These are phyloP conservation scores for Tetraneura akinire DNA, from an alignment of 1,140 invertebrate genomes.

Conservation along the genomic window DNA sequence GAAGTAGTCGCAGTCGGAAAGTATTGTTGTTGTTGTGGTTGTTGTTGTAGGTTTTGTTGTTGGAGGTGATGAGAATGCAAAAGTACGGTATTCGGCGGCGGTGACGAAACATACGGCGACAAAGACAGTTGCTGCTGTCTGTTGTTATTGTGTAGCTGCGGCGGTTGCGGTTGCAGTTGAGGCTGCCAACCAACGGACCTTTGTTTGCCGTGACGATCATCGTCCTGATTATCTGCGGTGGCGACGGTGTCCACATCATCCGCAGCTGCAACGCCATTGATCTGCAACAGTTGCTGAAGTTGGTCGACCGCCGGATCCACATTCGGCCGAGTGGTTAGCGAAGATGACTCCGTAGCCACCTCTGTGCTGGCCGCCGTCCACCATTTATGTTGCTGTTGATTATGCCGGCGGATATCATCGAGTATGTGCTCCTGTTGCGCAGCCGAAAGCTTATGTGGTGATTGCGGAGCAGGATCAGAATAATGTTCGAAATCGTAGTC, in stretches of 20 bases:
- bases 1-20: slow-evolving; percentile 46
- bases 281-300: slow-evolving; percentile 36
- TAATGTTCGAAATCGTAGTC: not conserved
- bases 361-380: not conserved
- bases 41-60: not conserved
- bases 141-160: slow-evolving; percentile 56
- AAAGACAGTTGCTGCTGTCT: slow-evolving; percentile 58
- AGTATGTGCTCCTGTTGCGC: slow-evolving; percentile 56
- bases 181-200: slow-evolving; percentile 56
- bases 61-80: too few relatives aligned
- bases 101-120: slow-evolving; percentile 54
- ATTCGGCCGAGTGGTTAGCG: not conserved
- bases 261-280: slow-evolving; percentile 20
- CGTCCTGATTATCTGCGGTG: slow-evolving; percentile 60
- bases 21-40: slow-evolving; percentile 47
- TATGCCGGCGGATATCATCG: slow-evolving; percentile 55
- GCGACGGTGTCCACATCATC: slow-evolving; percentile 55
- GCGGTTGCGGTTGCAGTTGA: slow-evolving; percentile 58
- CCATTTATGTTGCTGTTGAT: slow-evolving; percentile 54
- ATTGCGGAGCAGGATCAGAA: too few relatives aligned
- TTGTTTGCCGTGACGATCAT: slow-evolving; percentile 59
- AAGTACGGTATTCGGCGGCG: slow-evolving; percentile 53
- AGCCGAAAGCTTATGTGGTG: slow-evolving; percentile 53
- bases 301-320: not conserved
- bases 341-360: not conserved